Base-by-base conservation (phyloP, 2,797 vertebrate genomes). In the Nyctalus aviator region DNA sequence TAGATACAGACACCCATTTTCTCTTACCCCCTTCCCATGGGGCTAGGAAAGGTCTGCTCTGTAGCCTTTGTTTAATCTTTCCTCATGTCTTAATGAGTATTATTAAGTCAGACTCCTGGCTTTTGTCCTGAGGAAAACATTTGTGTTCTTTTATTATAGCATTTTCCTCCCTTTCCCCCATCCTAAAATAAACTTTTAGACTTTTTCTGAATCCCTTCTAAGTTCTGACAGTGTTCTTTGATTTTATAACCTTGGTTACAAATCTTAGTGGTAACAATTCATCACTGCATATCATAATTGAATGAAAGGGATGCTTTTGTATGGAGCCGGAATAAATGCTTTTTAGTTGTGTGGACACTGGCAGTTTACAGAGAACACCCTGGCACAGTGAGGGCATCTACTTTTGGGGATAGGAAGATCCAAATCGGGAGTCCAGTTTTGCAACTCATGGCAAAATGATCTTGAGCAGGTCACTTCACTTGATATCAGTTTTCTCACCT, bases 81-180 rank as follows among this genome's bases (percentile, higher is more conserved):
- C 46, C 59, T 73, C 21, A 30, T 23, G 23, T 66, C 78, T 11
- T 64, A 23, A 44, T 37, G 46, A 79, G 12, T 35, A 46, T 32
- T 64, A 46, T 62, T 81, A 90, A 50, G 7, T 35, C 32, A 53
- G n/a, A 48, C 20, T 71, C 86, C 17, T 89, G 84, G 71, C 37
- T 94, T 85, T 88, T 78, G 21, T 82, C 48, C 15, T 18, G 4
- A 83, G 53, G 76, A 87, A 91, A 91, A 88, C 12, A 71, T 9
- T 13, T 32, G n/a, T 76, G 64, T 85, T 84, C 71, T 92, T 90
- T 77, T 71, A 75, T 59, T 69, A 69, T 50, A 55, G 44, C 23
- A 62, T 77, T 92, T 9, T 30, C 1, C 55, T 1, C 55, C 10
- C 3, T 46, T 11, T 11, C 5, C 25, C 57, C 10, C 18, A 35